Conservation (phyloP, 2,797 vertebrate genomes). For the Cephalopachus bancanus region DNA sequence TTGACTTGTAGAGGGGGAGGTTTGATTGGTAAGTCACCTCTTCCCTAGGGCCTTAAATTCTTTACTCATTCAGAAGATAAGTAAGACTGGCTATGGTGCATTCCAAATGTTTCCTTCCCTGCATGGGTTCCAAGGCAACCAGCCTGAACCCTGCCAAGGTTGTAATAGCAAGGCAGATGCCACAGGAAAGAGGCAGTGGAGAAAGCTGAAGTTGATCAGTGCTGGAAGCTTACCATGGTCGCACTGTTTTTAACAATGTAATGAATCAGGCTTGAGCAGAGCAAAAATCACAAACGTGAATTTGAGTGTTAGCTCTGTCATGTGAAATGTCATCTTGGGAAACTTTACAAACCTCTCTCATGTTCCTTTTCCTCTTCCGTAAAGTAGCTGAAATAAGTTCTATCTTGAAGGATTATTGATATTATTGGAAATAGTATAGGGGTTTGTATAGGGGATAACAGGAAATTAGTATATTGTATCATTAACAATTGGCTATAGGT, state of each 20-base stretch:
- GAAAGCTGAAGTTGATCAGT: not conserved
- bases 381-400: slow-evolving; percentile 23
- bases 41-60: slow-evolving; percentile 77
- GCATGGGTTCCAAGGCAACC: not conserved
- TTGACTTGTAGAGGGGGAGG: slow-evolving; percentile 62
- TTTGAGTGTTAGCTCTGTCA: not conserved
- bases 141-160: not conserved
- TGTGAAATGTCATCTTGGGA: slow-evolving; percentile 16
- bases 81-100: slow-evolving; percentile 12
- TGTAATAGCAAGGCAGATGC: not conserved
- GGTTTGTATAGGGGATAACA: not conserved
- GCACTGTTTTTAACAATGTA: not conserved
- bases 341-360: not conserved
- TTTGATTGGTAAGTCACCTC: slow-evolving; percentile 70
- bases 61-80: slow-evolving; percentile 78
- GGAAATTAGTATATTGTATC: not conserved
- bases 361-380: not conserved
- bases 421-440: not conserved
- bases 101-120: slow-evolving; percentile 60
- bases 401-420: not conserved
- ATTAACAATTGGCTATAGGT: not conserved
- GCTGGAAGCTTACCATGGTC: not conserved
- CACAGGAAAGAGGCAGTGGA: not conserved
- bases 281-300: not conserved
- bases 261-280: not conserved